A percentile compares a stretch with the other conserved stretches of the same genome.
Evolutionary conservation across 2,888 invertebrate species (phyloP).

Genomic region (Rhagium mordax): DNA sequence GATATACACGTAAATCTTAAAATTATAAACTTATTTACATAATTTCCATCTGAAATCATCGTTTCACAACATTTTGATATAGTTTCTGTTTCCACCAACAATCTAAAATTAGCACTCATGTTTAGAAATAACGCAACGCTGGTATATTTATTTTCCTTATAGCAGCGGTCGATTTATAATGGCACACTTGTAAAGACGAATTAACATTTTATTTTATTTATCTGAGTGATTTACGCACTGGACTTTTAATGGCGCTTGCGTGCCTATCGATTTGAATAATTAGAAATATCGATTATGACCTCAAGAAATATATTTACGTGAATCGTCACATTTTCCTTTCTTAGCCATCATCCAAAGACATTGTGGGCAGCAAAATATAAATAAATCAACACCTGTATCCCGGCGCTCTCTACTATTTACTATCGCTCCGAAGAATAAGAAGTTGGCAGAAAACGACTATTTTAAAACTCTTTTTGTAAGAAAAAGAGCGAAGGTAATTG

Average conservation of each 20-base stretch:
- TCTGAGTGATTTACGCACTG: background rate
- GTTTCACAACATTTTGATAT: constrained; percentile 16
- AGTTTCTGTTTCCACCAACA: constrained; percentile 13
- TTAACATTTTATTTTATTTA: background rate
- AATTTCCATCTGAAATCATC: background rate
- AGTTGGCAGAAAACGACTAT: no score
- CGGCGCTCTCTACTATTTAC: no score
- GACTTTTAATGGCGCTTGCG: background rate
- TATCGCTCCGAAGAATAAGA: no score
- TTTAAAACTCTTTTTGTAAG: no score
- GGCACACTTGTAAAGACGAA: background rate
- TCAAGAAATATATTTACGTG: no score
- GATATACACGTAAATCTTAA: background rate
- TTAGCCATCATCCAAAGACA: no score
- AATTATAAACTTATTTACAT: constrained; percentile 11
- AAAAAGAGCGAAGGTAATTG: no score
- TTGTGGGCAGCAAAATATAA: no score
- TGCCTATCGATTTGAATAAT: background rate
- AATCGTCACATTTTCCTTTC: no score
- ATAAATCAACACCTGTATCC: no score
- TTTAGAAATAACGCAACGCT: constrained; percentile 22
- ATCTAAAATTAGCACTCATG: constrained; percentile 20
- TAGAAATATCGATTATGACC: background rate
- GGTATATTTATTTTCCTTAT: constrained; percentile 21
- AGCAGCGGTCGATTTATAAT: constrained; percentile 12